Percentiles rank a stretch among this genome's conserved stretches.
phyloP scores from a whole-genome alignment of 1,140 invertebrate genomes.

The Protaetia brevitarsis region DNA sequence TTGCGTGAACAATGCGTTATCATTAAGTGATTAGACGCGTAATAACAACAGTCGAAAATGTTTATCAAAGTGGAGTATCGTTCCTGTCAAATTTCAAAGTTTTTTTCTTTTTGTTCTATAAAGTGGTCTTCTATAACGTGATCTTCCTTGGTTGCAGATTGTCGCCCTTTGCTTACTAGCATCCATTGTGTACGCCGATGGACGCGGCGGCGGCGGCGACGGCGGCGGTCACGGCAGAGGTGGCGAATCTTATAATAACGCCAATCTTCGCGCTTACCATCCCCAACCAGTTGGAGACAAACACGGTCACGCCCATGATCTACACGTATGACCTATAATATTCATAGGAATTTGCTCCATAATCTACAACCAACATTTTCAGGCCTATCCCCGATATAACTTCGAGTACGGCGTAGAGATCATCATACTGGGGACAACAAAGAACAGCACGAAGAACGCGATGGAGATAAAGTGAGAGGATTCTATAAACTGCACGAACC shows the following conservation, averaged over 20 bases:
- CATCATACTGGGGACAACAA: slow-evolving; percentile 14
- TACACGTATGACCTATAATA: background rate
- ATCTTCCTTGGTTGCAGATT: background rate
- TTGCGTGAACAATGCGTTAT: background rate
- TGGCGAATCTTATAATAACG: background rate
- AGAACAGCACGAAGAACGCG: slow-evolving; percentile 1
- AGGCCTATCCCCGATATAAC: slow-evolving; percentile 63
- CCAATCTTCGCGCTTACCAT: background rate
- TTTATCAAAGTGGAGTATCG: background rate
- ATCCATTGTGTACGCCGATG: too few relatives aligned
- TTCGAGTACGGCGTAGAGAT: slow-evolving; percentile 66
- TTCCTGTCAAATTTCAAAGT: background rate
- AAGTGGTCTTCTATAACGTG: background rate
- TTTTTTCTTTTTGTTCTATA: background rate
- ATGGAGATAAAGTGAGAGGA: background rate
- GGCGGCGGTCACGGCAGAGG: background rate
- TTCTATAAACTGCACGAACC: background rate
- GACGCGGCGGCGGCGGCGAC: background rate
- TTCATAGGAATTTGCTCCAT: background rate
- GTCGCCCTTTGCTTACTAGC: too few relatives aligned
- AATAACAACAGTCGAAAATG: background rate
- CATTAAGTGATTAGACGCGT: background rate
- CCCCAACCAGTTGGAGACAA: background rate
- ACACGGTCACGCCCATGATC: slow-evolving; percentile 21
- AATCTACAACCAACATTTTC: slow-evolving; percentile 29